Evolutionary conservation across 1,140 invertebrate genomes (phyloP), one percentile per base, ranked within the genome.

Genomic region (Acromyrmex charruanus): DNA sequence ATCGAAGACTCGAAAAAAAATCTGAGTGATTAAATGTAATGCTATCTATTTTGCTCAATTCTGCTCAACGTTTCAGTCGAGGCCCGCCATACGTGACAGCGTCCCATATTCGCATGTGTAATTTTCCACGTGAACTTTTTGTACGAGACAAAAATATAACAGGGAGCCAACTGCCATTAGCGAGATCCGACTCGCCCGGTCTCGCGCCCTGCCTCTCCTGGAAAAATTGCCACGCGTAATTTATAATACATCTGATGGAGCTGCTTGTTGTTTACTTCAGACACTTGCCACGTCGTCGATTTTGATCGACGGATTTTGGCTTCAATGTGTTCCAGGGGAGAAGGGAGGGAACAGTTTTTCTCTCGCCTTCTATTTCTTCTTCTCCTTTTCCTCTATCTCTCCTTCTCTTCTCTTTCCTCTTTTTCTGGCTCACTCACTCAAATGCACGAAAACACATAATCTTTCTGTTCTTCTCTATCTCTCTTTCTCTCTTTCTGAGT

Each of bases 221-320:
- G 49, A 77, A 68, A 86, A 86, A 63, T 85, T 85, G 65, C 88
- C 88, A 88, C 89, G 89, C 89, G 81, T 89, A 89, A 87, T 71
- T 87, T 75, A 75, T 71, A 82, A 18, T 55, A 86, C 66, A 59
- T 31, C 66, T 53, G 55, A 58, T 59, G 51, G 71, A 72, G 35
- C 35, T 53, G 44, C 55, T 44, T 44, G 39, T 44, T 35, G 51
- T 63, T 31, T 51, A 84, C 31, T 77, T 59, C 55, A 49, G 53
- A 74, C 31, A 66, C 49, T 87, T 68, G 81, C 65, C 51, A 85
- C 53, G 31, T 63, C 65, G 35, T 85, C 72, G 80, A 75, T 61
- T 84, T 84, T 75, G 39, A 84, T 84, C 25, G 80, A 84, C 69
- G 55, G 12, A 59, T 51, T 25, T 58, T 74, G 80, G 39, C 69